Base-by-base conservation (phyloP, 2,888 invertebrate genomes). In the Malachius bipustulatus region DNA sequence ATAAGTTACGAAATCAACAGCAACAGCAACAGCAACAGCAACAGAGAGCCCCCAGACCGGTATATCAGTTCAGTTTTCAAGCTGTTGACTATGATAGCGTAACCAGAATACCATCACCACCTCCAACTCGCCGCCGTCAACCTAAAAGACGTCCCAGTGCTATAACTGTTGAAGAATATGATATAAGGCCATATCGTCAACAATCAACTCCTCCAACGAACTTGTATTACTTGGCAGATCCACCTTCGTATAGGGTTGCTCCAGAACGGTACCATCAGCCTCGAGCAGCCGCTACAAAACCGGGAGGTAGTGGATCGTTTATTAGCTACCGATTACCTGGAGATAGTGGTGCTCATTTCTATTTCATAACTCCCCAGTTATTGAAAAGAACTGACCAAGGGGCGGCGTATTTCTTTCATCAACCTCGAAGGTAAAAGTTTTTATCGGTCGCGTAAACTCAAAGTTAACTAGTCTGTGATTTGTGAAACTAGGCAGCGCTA, bases 261-360 rank as follows among this genome's bases (percentile, higher is more conserved):
- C n/a, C n/a, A n/a, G n/a, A n/a, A n/a, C n/a, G n/a, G n/a, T n/a
- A n/a, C n/a, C n/a, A n/a, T n/a, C 15, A 37, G 38, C 36, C 38
- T 43, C 45, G 36, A 47, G 37, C 37, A 35, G 41, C 30, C 29
- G 35, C 39, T 28, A 41, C 44, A 55, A 36, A 42, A 38, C n/a
- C n/a, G n/a, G n/a, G n/a, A n/a, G n/a, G n/a, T n/a, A n/a, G 64
- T 41, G 72, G 70, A n/a, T 72, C 77, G 12, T 75, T 75, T 49
- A 76, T 82, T 44, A 77, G 81, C 6, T 82, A 82, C 58, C 65
- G 75, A 48, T 62, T 82, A 38, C 82, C 82, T 1, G 82, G 81
- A 1, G 79, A 80, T 47, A 76, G 79, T 46, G 78, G 79, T 6
- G 81, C 81, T 0, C 82, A 82, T 60, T 80, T 82, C 50, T 82